Evolutionary conservation across 2,113 vertebrate species (phyloP), one percentile per base, ranked within the genome.

Genomic region (Orycteropus afer): DNA sequence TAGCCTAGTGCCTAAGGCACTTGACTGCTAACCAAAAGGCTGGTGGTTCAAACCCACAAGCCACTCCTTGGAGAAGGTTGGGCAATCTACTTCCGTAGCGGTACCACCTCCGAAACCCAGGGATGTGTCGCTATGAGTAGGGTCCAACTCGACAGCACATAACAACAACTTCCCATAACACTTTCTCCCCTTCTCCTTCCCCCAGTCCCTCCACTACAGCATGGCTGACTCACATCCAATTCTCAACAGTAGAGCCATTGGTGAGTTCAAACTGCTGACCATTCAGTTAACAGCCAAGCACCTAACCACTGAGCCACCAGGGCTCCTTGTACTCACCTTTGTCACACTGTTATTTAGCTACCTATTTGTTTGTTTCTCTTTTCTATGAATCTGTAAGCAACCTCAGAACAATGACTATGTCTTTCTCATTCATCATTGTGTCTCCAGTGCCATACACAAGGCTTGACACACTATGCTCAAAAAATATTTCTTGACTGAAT

Each of bases 351-450:
- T 82, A 47, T 71, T 85, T 17, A 55, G 25, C 27, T 53, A 61
- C 29, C 25, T 73, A 1, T 14, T 76, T 93, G 69, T 34, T 78
- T 63, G 61, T 32, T 11, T 34, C 61, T 63, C 27, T 32, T 14
- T 92, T 55, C 59, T 29, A 76, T 3, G 1, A 59, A 2, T 51
- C 14, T 51, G 2, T 59, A 69, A 84, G 15, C 49, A 40, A 25
- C 49, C 51, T 49, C 17, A 81, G 25, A 78, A 7, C 49, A 92
- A 51, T 2, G 7, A 45, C 29, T 40, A 0, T 55, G 11, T 42
- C 76, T 86, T 91, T 74, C 45, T 93, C 69, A 76, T 37, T 92
- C 51, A 55, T 4, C 8, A 22, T 80, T 91, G 85, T 83, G 83
- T 91, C 25, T 12, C 45, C 37, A 57, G 37, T 51, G 2, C 37